Evolutionary conservation across 2,888 invertebrate genomes (phyloP), one percentile per base, ranked within the genome.

Genomic region (Matsumyia berberina): DNA sequence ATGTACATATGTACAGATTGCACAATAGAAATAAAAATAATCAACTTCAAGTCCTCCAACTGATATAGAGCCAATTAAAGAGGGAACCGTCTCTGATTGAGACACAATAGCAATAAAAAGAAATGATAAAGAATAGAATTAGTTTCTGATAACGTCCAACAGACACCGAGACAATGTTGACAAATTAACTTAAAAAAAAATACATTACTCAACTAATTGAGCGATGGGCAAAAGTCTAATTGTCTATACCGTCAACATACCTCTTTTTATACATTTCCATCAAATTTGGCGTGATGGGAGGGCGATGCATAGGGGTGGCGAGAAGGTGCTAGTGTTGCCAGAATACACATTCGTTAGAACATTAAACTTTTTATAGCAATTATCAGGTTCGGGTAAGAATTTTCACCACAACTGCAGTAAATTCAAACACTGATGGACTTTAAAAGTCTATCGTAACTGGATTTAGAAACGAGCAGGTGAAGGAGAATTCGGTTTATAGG

Each of bases 121-220:
- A 55, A 60, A 66, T 73, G 49, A 66, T 58, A 37, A 51, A 67
- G 24, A 42, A 15, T 17, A 42, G 31, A 24, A 57, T 69, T 57
- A 35, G 9, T 69, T 49, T 8, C 62, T 64, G 81, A 81, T 81
- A 81, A 64, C 76, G 64, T 64, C 57, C n/a, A n/a, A n/a, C n/a
- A 74, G 46, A 58, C 11, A 15, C 5, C 15, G 19, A 39, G 4
- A 49, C 57, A 39, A 29, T 77, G 69, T 69, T 70, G 69, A 78
- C 67, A 70, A 78, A 70, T 62, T 12, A 31, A 55, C 6, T 72
- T 77, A 1, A 8, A 55, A 33, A 53, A 39, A 31, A 51, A 12
- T 35, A 39, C 62, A 70, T 81, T 70, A 51, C 29, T 9, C 57
- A n/a, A 58, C 39, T 53, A 81, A 70, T 81, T 70, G 33, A 69